These are phyloP conservation scores for Calosoma granatense DNA, from an alignment of 1,140 invertebrate genomes.

Conservation along the genomic window DNA sequence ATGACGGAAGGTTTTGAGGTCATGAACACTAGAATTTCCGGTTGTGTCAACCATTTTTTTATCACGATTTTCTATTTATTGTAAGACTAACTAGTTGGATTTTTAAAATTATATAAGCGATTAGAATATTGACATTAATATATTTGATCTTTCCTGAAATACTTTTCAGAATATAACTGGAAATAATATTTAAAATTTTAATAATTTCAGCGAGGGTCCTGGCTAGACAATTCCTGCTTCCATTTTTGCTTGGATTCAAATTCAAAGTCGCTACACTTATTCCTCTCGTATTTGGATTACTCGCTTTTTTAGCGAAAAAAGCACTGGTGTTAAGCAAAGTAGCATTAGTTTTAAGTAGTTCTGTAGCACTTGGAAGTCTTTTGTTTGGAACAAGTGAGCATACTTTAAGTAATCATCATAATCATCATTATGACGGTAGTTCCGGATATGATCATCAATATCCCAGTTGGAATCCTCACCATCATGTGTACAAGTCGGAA, in stretches of 20 bases:
- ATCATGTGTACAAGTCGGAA: background rate
- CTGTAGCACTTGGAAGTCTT: conserved; percentile 46
- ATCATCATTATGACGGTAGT: conserved; percentile 9
- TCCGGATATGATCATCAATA: background rate
- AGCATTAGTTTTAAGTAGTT: conserved; percentile 52
- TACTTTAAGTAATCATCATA: background rate
- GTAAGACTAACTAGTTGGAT: too few relatives aligned
- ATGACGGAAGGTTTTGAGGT: background rate
- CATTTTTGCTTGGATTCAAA: conserved; percentile 63
- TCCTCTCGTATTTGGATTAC: conserved; percentile 55
- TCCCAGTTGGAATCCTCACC: background rate
- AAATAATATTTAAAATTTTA: too few relatives aligned
- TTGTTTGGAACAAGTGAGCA: conserved; percentile 18
- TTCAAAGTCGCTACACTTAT: conserved; percentile 61
- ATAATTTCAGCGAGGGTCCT: conserved; percentile 59
- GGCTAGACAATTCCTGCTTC: conserved; percentile 53
- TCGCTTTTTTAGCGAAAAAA: conserved; percentile 61
- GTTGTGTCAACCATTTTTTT: too few relatives aligned
- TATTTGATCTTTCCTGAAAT: too few relatives aligned
- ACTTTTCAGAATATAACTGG: too few relatives aligned
- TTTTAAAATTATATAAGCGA: too few relatives aligned
- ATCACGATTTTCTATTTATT: too few relatives aligned
- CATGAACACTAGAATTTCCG: too few relatives aligned
- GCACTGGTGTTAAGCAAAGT: conserved; percentile 60
- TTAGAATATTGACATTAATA: too few relatives aligned